Base-by-base conservation (phyloP, 2,888 invertebrate genomes). In the Torymus aiolomorphi region DNA sequence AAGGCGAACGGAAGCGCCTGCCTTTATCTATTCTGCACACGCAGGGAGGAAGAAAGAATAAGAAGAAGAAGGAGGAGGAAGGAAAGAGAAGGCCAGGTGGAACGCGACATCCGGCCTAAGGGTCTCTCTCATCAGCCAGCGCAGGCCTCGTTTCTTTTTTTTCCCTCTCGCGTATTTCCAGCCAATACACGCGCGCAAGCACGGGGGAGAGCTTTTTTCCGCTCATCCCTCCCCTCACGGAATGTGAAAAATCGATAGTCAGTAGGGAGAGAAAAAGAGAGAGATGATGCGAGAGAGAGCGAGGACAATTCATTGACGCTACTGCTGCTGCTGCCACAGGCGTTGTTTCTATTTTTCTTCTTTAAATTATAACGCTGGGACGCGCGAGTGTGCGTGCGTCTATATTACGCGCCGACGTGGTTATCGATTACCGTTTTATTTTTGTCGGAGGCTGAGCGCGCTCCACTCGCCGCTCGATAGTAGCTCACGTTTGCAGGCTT, bases 221-320 rank as follows among this genome's bases (percentile, higher is more conserved):
- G 31, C 31, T 31, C 31, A 5, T 31, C 31, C 31, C 8, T n/a
- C 11, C n/a, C 18, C 24, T 61, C 24, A 20, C 20, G 20, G 67
- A 54, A n/a, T 18, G 14, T 65, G 49, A 65, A 66, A 66, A 66
- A 66, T 66, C 67, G 20, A 67, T 67, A 67, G 24, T 20, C 24
- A 18, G 49, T 18, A 51, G 52, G 66, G 14, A 52, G 14, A 13
- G 52, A 20, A 16, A 31, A 31, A 31, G 31, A 3, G 31, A 31
- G 31, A 5, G 31, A 31, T 3, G 31, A 31, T 31, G 31, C 31
- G 4, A 31, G 31, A 31, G 31, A 31, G 31, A 3, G 31, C 31
- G 31, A 31, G 31, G 31, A 31, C 31, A 31, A 31, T 31, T 31
- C 31, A 31, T 31, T 31, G 31, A 31, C 31, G 31, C 31, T 31